These are phyloP conservation scores for Panagrolaimus sp. DNA, from an alignment of 1,140 invertebrate species.

Conservation along the genomic window DNA sequence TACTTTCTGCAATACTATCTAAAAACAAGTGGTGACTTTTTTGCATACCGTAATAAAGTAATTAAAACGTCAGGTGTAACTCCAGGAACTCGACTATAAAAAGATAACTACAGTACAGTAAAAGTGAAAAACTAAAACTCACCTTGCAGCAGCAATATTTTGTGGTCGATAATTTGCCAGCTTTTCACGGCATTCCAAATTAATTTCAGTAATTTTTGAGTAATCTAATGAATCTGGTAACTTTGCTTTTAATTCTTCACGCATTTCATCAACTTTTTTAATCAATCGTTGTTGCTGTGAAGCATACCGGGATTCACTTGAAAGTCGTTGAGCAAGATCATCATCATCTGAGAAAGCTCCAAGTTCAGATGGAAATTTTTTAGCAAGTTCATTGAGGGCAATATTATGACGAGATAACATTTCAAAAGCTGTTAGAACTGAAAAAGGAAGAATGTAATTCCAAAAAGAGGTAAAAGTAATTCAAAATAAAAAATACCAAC, in stretches of 20 bases:
- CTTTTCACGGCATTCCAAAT: slow-evolving; percentile 41
- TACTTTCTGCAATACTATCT: too few species aligned
- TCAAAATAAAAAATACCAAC: slow-evolving; percentile 18
- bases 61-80: slow-evolving; percentile 47
- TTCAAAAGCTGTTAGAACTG: slow-evolving; percentile 24
- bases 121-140: too few species aligned
- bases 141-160: slow-evolving; percentile 47
- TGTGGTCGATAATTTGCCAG: slow-evolving; percentile 30
- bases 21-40: background rate
- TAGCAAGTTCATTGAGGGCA: slow-evolving; percentile 7
- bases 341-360: slow-evolving; percentile 18
- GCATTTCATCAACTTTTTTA: slow-evolving; percentile 32
- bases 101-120: too few species aligned
- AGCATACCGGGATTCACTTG: slow-evolving; percentile 27
- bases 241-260: slow-evolving; percentile 30
- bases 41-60: slow-evolving; percentile 33
- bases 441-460: background rate
- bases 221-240: slow-evolving; percentile 42
- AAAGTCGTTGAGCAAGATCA: slow-evolving; percentile 30
- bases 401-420: slow-evolving; percentile 28
- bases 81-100: slow-evolving; percentile 41
- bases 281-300: slow-evolving; percentile 29
- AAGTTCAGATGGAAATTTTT: slow-evolving; percentile 15
- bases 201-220: slow-evolving; percentile 25
- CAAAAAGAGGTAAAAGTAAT: background rate